Evolutionary conservation across 2,888 invertebrate genomes (phyloP).

Genomic region (Halocaridina rubra): DNA sequence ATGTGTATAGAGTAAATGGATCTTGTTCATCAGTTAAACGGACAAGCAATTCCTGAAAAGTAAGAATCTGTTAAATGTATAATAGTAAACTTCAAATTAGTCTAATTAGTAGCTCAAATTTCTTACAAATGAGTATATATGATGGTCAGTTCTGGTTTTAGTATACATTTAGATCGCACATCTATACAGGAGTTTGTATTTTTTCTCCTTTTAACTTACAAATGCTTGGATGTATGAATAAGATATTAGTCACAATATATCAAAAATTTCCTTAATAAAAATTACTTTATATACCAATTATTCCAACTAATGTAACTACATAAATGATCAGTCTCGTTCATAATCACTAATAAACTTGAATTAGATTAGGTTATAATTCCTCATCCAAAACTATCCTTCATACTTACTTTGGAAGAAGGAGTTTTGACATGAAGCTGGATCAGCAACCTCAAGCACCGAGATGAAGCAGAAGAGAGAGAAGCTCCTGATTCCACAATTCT

Average conservation of each 20-base stretch:
- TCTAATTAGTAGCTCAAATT: no score
- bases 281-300: not conserved
- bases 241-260: not conserved
- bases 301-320: not conserved
- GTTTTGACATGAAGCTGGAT: slow-evolving; percentile 13
- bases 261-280: not conserved
- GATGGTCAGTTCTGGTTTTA: no score
- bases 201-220: no score
- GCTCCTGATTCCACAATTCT: slow-evolving; percentile 22
- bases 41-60: slow-evolving; percentile 48
- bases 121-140: no score
- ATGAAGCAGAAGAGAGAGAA: slow-evolving; percentile 18
- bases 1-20: slow-evolving; percentile 42
- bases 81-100: no score
- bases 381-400: not conserved
- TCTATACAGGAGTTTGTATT: no score
- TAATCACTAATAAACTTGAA: no score
- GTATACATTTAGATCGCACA: no score
- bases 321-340: no score
- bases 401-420: slow-evolving; percentile 17
- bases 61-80: no score
- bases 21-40: slow-evolving; percentile 51
- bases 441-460: slow-evolving; percentile 12
- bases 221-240: not conserved
- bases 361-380: no score